Evolutionary conservation across 2,888 invertebrate genomes (phyloP), one percentile per base, ranked within the genome.

Genomic region (Heteromurus nitidus): DNA sequence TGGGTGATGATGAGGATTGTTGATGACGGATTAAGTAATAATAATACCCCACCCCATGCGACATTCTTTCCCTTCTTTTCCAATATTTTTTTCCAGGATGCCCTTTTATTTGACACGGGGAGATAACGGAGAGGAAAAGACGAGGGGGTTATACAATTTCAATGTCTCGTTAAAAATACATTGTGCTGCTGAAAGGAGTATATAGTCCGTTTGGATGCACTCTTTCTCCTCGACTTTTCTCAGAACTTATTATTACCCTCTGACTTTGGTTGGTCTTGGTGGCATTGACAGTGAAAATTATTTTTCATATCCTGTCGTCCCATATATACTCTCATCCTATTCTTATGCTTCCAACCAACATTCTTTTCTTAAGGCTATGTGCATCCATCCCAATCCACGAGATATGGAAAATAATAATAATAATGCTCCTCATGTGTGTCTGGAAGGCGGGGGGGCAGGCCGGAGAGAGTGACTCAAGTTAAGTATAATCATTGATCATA

Each of bases 271-370:
- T n/a, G n/a, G n/a, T n/a, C n/a, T n/a, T 22, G 47, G 3, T 53
- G 53, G 53, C 53, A 53, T 53, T 53, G 53, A 53, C 53, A 53
- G 53, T 53, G 53, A 53, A 53, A 53, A 53, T 53, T 53, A 53
- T 53, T 53, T 47, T n/a, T 47, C 22, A n/a, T n/a, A n/a, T n/a
- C n/a, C n/a, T n/a, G n/a, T n/a, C n/a, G n/a, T 13, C 53, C 24
- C 22, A 16, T 47, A 16, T 47, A 47, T 47, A n/a, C n/a, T n/a
- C n/a, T n/a, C n/a, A n/a, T n/a, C n/a, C n/a, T n/a, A n/a, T n/a
- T n/a, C n/a, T n/a, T n/a, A n/a, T n/a, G n/a, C n/a, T n/a, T n/a
- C 13, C 7, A 36, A 36, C 13, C 36, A 36, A 9, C 36, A 13
- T 36, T 36, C 36, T 36, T 36, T 36, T 36, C 7, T 36, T 36